phyloP scores from a whole-genome alignment of 2,797 vertebrate genomes.

The Limosa lapponica region DNA sequence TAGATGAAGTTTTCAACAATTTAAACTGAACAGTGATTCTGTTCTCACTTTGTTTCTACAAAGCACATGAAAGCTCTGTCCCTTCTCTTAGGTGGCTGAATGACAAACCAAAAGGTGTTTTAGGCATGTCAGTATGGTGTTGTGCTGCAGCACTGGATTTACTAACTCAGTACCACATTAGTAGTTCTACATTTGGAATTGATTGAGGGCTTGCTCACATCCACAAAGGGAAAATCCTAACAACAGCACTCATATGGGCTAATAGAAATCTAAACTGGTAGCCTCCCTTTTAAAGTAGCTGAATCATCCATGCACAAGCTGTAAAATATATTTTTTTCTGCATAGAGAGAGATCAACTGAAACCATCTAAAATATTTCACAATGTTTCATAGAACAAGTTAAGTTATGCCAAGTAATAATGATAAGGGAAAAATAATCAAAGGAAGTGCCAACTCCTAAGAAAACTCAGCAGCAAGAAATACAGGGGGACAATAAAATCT shows the following conservation, averaged over 20 bases:
- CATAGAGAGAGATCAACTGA: not conserved
- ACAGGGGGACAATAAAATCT: not conserved
- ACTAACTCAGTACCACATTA: not conserved
- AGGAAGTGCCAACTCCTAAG: not conserved
- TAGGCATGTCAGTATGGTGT: not conserved
- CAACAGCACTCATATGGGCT: not conserved
- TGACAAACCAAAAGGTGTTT: not conserved
- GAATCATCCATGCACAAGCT: not conserved
- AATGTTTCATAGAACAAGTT: not conserved
- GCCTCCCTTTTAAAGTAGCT: not conserved
- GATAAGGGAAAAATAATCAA: not conserved
- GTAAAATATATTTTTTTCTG: not conserved
- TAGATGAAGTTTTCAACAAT: not conserved
- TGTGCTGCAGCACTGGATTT: not conserved
- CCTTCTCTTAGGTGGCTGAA: not conserved
- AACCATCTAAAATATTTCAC: not conserved
- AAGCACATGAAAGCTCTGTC: not conserved
- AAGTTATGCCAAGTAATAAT: not conserved
- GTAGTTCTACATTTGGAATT: not conserved
- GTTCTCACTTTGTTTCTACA: not conserved
- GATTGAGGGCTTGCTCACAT: not conserved
- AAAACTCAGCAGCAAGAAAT: not conserved
- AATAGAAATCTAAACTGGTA: not conserved
- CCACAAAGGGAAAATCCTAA: not conserved
- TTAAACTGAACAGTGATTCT: not conserved